Percentiles rank a stretch among this genome's conserved stretches.
Evolutionary conservation across 2,797 vertebrate genomes (phyloP).

Genomic region (Coregonus sp.): DNA sequence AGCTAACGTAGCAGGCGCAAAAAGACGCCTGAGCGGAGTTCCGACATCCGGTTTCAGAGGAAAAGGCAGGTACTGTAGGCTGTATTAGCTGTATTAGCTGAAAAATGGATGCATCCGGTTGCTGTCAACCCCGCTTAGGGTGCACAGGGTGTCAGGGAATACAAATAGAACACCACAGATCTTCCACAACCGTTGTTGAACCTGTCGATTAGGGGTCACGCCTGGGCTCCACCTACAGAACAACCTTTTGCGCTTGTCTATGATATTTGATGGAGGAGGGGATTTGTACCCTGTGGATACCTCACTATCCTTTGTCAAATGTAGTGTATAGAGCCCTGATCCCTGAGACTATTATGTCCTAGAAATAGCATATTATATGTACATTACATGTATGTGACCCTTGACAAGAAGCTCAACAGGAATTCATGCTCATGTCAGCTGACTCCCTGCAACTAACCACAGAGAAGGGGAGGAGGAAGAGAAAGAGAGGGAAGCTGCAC

Average conservation of each 20-base stretch:
- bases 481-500: background rate
- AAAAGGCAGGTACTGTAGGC: no score
- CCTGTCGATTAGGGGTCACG: background rate
- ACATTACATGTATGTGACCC: background rate
- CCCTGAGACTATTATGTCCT: no score
- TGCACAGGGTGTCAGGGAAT: slow-evolving; percentile 9
- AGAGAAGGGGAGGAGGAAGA: background rate
- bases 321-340: background rate
- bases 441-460: background rate
- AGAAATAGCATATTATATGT: background rate
- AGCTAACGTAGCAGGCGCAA: no score
- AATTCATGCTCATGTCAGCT: background rate
- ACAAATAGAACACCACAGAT: slow-evolving; percentile 11
- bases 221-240: no score
- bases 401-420: background rate
- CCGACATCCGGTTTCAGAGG: no score
- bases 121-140: no score
- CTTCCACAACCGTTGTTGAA: slow-evolving; percentile 2
- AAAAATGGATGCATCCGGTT: no score
- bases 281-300: background rate
- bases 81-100: no score
- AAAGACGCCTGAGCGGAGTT: no score
- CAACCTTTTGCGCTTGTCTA: no score
- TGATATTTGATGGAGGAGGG: background rate
- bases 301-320: background rate